A percentile compares a stretch with the other conserved stretches of the same genome.
Conservation (phyloP, 2,888 invertebrate species). For the Phrixothrix hirtus region DNA sequence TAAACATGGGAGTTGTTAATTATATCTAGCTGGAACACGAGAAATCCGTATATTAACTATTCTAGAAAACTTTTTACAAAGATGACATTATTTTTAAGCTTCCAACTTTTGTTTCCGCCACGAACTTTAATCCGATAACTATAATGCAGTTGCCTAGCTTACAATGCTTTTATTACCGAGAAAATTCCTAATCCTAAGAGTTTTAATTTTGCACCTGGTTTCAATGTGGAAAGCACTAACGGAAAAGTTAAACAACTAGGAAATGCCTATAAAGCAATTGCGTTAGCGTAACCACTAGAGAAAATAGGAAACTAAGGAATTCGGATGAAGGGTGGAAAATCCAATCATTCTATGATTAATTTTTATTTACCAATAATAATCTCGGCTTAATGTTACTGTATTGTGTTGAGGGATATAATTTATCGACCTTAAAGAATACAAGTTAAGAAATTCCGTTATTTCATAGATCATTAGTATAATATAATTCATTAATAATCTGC, state of each 20-base stretch:
- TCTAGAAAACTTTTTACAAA: slow-evolving; percentile 12
- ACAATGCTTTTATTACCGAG: slow-evolving; percentile 2
- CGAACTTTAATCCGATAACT: slow-evolving; percentile 15
- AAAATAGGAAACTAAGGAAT: slow-evolving; percentile 5
- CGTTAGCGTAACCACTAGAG: neutral
- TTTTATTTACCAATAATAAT: slow-evolving; percentile 7
- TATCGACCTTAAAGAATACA: slow-evolving; percentile 1
- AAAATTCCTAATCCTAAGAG: slow-evolving; percentile 1
- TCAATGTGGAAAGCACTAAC: no score
- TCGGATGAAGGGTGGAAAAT: slow-evolving; percentile 1
- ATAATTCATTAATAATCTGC: slow-evolving; percentile 13
- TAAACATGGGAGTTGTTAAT: no score
- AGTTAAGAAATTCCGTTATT: slow-evolving; percentile 5
- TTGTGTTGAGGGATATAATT: neutral
- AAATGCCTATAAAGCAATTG: slow-evolving; percentile 1
- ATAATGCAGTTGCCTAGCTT: slow-evolving; percentile 13
- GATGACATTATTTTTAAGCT: slow-evolving; percentile 7
- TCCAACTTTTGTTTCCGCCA: slow-evolving; percentile 4
- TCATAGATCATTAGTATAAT: slow-evolving; percentile 18
- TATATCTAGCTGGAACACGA: neutral
- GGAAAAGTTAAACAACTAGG: neutral
- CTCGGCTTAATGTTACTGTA: neutral
- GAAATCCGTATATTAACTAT: slow-evolving; percentile 5
- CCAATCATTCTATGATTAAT: slow-evolving; percentile 4
- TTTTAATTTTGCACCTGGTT: slow-evolving; percentile 2